A percentile compares a stretch with the other conserved stretches of the same genome.
phyloP scores from a whole-genome alignment of 2,113 vertebrate genomes.

The Aphyosemion australe region DNA sequence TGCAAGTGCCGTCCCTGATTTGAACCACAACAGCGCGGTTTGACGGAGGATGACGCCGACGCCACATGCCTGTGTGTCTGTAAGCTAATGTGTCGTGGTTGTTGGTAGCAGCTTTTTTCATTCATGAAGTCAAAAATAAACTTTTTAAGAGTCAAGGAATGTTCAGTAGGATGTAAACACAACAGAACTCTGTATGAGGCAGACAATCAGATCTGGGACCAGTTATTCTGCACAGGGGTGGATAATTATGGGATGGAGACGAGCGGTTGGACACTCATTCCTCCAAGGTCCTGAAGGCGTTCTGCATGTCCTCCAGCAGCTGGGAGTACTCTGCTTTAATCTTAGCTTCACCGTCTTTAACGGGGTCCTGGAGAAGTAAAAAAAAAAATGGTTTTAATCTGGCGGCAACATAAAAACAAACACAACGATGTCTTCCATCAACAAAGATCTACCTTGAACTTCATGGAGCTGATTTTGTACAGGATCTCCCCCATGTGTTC shows the following conservation, averaged over 20 bases:
- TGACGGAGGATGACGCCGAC: constrained; percentile 1
- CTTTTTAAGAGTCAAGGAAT: constrained; percentile 52
- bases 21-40: constrained; percentile 14
- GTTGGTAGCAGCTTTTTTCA: constrained; percentile 1
- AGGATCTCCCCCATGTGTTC: constrained; percentile 96
- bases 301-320: constrained; percentile 98
- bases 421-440: no score
- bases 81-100: not conserved
- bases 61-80: not conserved
- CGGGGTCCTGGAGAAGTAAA: constrained; percentile 84
- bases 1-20: constrained; percentile 30
- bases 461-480: constrained; percentile 96
- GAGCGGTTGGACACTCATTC: constrained; percentile 76
- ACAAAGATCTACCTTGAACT: constrained; percentile 89
- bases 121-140: constrained; percentile 21
- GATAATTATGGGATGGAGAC: not conserved
- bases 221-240: constrained; percentile 34
- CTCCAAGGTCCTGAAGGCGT: constrained; percentile 93
- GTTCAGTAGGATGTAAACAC: constrained; percentile 52
- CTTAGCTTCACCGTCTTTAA: constrained; percentile 94
- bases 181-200: constrained; percentile 28
- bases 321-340: constrained; percentile 93
- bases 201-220: constrained; percentile 36
- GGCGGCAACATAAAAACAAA: no score
- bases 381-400: not conserved